Conservation (phyloP, 2,797 vertebrate genomes). For the Melanotaenia nigrans region DNA sequence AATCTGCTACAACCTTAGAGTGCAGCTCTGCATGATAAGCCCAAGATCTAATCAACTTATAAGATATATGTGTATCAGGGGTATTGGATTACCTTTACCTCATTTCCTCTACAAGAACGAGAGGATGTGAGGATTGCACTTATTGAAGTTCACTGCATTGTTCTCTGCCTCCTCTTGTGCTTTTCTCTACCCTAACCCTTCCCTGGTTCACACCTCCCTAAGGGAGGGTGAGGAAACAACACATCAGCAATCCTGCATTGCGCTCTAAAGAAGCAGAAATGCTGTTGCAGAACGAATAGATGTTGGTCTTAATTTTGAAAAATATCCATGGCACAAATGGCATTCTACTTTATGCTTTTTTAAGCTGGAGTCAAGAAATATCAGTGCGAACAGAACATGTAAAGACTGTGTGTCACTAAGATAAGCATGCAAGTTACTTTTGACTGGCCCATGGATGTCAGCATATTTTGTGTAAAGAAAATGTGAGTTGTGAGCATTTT, state of each 20-base stretch:
- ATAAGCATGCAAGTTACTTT: too few relatives aligned
- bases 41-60: constrained; percentile 42
- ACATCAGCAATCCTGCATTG: constrained; percentile 67
- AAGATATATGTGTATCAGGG: constrained; percentile 21
- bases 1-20: constrained; percentile 24
- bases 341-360: neutral
- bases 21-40: constrained; percentile 32
- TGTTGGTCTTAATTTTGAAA: neutral
- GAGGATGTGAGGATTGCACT: constrained; percentile 34
- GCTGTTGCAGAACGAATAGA: constrained; percentile 14
- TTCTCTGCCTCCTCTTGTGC: constrained; percentile 38
- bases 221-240: constrained; percentile 69
- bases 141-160: constrained; percentile 55
- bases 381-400: neutral
- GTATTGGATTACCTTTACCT: constrained; percentile 22
- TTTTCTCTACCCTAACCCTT: constrained; percentile 39
- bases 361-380: constrained; percentile 9
- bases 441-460: too few relatives aligned
- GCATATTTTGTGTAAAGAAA: too few relatives aligned
- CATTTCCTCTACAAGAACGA: constrained; percentile 36
- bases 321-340: neutral
- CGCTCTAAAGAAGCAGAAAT: constrained; percentile 45
- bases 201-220: constrained; percentile 67
- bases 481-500: too few relatives aligned
- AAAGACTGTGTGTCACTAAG: neutral